phyloP scores from a whole-genome alignment of 1,140 invertebrate species.

The Solenopsis fugax region DNA sequence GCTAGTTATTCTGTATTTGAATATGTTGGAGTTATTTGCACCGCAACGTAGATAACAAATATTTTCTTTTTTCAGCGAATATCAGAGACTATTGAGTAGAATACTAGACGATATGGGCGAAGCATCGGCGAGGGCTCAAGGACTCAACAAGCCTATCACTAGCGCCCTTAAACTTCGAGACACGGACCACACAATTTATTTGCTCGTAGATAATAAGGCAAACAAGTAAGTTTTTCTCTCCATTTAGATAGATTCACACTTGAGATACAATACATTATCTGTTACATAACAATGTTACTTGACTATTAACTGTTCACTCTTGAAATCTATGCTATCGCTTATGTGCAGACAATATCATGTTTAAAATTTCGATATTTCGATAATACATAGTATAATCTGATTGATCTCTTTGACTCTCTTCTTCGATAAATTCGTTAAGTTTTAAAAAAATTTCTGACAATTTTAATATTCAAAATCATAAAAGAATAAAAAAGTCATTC shows the following conservation, averaged over 20 bases:
- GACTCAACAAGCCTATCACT: constrained; percentile 91
- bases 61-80: constrained; percentile 86
- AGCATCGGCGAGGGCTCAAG: constrained; percentile 91
- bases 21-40: not conserved
- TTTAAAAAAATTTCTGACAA: not conserved
- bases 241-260: not conserved
- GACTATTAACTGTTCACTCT: not conserved
- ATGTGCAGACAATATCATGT: not conserved
- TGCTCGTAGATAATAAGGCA: constrained; percentile 89
- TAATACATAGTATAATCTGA: not conserved
- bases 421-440: not conserved
- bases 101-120: constrained; percentile 91
- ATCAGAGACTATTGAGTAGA: constrained; percentile 88
- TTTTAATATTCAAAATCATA: not conserved
- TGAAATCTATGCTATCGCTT: not conserved
- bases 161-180: constrained; percentile 89
- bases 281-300: too few species aligned
- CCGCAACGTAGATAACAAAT: not conserved
- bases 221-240: constrained; percentile 87
- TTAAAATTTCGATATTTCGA: not conserved
- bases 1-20: not conserved
- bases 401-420: not conserved
- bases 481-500: too few species aligned
- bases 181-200: constrained; percentile 90
- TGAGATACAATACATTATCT: not conserved